Evolutionary conservation across 2,888 invertebrate genomes (phyloP), one percentile per base, ranked within the genome.

Genomic region (Cephus runcator): DNA sequence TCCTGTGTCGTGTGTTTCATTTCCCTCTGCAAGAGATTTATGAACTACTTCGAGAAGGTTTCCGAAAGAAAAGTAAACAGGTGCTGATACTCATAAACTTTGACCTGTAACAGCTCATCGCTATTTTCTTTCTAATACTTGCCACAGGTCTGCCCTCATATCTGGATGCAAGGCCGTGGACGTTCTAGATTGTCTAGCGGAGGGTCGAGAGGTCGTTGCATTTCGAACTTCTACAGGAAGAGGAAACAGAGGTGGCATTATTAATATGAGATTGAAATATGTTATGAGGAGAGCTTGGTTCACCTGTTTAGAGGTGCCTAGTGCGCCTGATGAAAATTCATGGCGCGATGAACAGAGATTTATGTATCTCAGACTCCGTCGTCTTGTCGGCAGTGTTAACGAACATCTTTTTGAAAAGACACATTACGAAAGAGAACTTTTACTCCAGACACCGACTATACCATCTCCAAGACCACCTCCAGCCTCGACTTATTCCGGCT

Each of bases 131-230:
- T 56, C 23, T 23, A 56, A 56, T 56, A 56, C 56, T 23, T 23
- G 9, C 56, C 74, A 76, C 74, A 90, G 90, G 84, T 90, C 90
- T 15, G 84, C 86, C 4, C 74, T 88, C 36, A 80, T 89, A 30
- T 91, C 91, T 6, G 91, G 91, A 56, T 91, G 91, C 81, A 91
- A 91, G 79, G 81, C 85, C 12, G 86, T 91, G 23, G 91, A 91
- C 77, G 80, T 91, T 23, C 79, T 91, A 73, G 91, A 91, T 75
- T 91, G 91, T 79, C 84, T 91, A 12, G 81, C 85, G 11, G 88
- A 89, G 40, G 91, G 91, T 75, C 89, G 91, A 1, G 83, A 90
- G 75, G 79, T 90, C 1, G 71, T 88, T 15, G 82, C 81, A 12
- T 87, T 88, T 34, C 87, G 88, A n/a, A 79, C 87, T 9, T 83